Base-by-base conservation (phyloP, 2,797 vertebrate genomes). In the Phrynocephalus forsythii region DNA sequence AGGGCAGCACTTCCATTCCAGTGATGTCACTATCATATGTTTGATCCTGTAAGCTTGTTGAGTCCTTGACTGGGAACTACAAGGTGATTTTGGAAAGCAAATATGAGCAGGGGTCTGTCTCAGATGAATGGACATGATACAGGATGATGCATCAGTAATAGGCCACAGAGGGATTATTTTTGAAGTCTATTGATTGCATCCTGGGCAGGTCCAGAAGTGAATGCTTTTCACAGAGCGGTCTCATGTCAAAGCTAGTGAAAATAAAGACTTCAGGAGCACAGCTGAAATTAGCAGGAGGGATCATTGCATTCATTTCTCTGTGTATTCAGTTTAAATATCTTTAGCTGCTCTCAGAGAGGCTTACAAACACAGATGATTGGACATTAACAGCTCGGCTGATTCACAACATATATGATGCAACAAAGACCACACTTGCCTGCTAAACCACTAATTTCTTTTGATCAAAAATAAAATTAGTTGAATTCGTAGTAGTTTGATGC, bases 1-100 rank as follows among this genome's bases (percentile, higher is more conserved):
- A 28, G 97, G 96, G 82, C 97, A 97, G 91, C 97, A 97, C 78
- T 95, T 97, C 97, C 97, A 98, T 73, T 97, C 96, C 93, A 97
- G 79, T 0, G 96, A 97, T 3, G 97, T 98, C 60, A 96, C 94
- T 38, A 97, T 97, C 91, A 96, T 97, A 88, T 97, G 97, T 83
- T 95, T 96, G 85, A 97, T 95, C 83, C 94, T 97, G 75, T 97
- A 97, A 72, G 95, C 91, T 82, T 96, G 95, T 6, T 91, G 95
- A 15, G 93, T 92, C 82, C 89, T 16, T 90, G 93, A 88, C 90
- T 94, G 96, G 78, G 95, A 95, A 89, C 97, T 97, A 83, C 52
- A 87, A 80, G 83, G 73, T 10, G n/a, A 85, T 90, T 44, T 84
- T 33, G 87, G 84, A 77, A 79, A 89, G 86, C 91, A 30, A 68